phyloP scores from a whole-genome alignment of 2,888 invertebrate species.

The Drosophila falleni region DNA sequence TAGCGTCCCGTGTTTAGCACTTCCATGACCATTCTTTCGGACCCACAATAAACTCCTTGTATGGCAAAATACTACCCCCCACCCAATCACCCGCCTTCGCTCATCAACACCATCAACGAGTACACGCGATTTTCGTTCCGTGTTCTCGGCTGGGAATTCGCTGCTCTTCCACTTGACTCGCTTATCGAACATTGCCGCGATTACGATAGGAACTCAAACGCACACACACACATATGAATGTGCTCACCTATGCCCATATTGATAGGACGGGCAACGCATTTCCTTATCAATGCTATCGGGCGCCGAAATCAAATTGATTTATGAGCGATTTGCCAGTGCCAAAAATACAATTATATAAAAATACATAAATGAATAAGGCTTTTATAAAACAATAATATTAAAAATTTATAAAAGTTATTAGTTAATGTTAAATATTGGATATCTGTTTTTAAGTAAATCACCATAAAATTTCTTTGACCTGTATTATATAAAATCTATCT shows the following conservation, averaged over 20 bases:
- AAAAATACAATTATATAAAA: slow-evolving; percentile 42
- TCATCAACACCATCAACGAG: background rate
- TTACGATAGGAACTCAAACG: slow-evolving; percentile 51
- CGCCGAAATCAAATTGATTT: slow-evolving; percentile 78
- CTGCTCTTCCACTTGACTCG: slow-evolving; percentile 58
- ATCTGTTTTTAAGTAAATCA: no score
- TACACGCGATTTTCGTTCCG: slow-evolving; percentile 42
- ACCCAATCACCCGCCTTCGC: background rate
- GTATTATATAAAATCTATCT: no score
- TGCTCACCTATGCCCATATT: background rate
- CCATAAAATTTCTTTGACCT: no score
- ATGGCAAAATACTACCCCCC: slow-evolving; percentile 1
- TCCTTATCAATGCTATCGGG: slow-evolving; percentile 66
- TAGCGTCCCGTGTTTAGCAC: background rate
- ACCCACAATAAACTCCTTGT: slow-evolving; percentile 34
- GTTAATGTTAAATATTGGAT: no score
- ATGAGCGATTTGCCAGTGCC: slow-evolving; percentile 71
- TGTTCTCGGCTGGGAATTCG: slow-evolving; percentile 37
- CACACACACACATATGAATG: background rate
- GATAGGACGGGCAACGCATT: slow-evolving; percentile 38
- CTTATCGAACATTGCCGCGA: slow-evolving; percentile 52
- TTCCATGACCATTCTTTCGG: slow-evolving; percentile 18
- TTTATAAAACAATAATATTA: no score
- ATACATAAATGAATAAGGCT: background rate
- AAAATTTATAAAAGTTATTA: no score